Evolutionary conservation across 2,888 invertebrate species (phyloP), one percentile per base, ranked within the genome.

Genomic region (Lypha dubia): DNA sequence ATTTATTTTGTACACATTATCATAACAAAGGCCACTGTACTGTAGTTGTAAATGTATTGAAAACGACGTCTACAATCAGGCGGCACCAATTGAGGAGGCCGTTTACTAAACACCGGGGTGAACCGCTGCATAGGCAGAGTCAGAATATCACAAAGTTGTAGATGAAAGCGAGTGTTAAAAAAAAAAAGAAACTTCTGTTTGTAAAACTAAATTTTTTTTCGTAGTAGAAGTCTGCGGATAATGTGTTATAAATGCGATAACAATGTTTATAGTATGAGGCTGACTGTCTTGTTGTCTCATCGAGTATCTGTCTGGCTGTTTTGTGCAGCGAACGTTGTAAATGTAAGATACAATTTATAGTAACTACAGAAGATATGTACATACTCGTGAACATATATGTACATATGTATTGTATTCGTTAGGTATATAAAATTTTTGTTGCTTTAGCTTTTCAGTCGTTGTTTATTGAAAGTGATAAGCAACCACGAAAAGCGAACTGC

Each of bases 221-320:
- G 83, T 74, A 81, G 24, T 74, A 79, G 22, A 68, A 79, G 80
- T 73, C 74, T 77, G 84, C 83, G 76, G 77, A 79, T 82, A 84
- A 83, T 85, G 83, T 74, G 74, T 83, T 77, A 86, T 85, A 84
- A 85, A 85, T 86, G 85, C 83, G 83, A 85, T 77, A 74, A 84
- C 63, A 75, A 60, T 51, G 53, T 60, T 44, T 75, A n/a, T 46
- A 49, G 46, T 35, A 41, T 67, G 74, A 46, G 67, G 1, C 24
- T 41, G 74, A 11, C 63, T 44, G 60, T 38, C 58, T 56, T 35
- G 17, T 24, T 56, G 53, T 20, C n/a, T 58, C 13, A 20, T 13
- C 11, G 44, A 9, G 20, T 62, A 8, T 46, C 9, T 46, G 63
- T 35, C 13, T 68, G n/a, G 49, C 20, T 22, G 15, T 28, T 49